Evolutionary conservation across 2,113 vertebrate species (phyloP), one percentile per base, ranked within the genome.

Genomic region (Synchiropus splendidus): DNA sequence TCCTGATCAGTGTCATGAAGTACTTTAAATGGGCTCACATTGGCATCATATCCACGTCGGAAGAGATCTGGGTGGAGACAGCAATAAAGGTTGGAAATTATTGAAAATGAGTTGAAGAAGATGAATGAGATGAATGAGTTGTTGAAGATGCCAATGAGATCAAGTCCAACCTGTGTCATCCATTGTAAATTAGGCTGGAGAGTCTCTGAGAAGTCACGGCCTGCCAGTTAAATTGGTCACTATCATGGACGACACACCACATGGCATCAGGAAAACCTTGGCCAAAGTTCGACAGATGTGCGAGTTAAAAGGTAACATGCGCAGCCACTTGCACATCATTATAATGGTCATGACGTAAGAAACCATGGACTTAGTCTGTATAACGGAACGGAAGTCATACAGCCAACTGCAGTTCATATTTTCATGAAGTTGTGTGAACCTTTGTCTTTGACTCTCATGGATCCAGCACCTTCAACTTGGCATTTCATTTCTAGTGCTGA

Each of bases 21-120:
- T 74, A 86, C 67, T 88, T 89, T 68, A 66, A 58, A 39, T 89
- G 86, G 87, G 87, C 87, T 31, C 82, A 87, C 36, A 42, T 86
- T 2, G 86, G 54, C 36, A 69, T 89, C 45, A 57, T 89, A 57
- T 83, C 86, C 10, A 86, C 87, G 1, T 67, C 60, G 3, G 83
- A 87, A 21, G 85, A 85, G 40, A 54, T 81, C 53, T 89, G 87
- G 87, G 51, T 76, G 36, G 83, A 88, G 31, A 87, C 85, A 1
- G 84, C 80, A 36, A 75, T 35, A 13, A 86, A 80, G 64, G 80
- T 80, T 36, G 16, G 31, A 13, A 8, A 4, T 27, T 8, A 27
- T 27, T 8, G 21, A 5, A 4, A 8, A 27, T 27, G 4, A 27
- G 8, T 27, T 27, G 4, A 27, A 27, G 21, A 27, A 27, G 4